Evolutionary conservation across 2,797 vertebrate species (phyloP).

Genomic region (Protonibea diacanthus): DNA sequence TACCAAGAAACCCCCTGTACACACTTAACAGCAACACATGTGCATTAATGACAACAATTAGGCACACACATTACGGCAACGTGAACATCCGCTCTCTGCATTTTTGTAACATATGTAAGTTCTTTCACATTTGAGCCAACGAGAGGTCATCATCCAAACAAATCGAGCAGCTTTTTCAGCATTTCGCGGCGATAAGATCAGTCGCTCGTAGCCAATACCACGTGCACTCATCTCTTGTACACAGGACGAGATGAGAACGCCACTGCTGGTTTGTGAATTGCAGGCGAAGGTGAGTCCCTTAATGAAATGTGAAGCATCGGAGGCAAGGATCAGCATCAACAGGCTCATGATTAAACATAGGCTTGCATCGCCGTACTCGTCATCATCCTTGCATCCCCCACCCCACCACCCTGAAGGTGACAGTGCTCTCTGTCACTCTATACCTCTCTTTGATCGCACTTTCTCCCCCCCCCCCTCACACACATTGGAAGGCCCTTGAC

Average conservation of each 20-base stretch:
- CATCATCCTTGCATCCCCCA: conserved; percentile 53
- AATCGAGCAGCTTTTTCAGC: conserved; percentile 55
- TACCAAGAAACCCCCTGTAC: neutral
- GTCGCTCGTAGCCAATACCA: conserved; percentile 27
- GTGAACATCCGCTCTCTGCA: conserved; percentile 6
- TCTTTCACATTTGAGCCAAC: conserved; percentile 16
- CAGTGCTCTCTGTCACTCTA: conserved; percentile 34
- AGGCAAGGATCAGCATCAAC: conserved; percentile 72
- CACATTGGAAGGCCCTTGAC: conserved; percentile 71
- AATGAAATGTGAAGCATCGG: conserved; percentile 62
- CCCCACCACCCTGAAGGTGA: conserved; percentile 63
- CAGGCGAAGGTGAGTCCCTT: conserved; percentile 60
- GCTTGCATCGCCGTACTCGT: conserved; percentile 62
- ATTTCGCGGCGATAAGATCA: conserved; percentile 59
- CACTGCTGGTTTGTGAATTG: conserved; percentile 40
- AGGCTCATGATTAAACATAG: conserved; percentile 82
- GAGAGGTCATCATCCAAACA: conserved; percentile 63
- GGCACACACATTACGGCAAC: neutral
- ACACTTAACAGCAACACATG: neutral
- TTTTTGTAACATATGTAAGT: conserved; percentile 34
- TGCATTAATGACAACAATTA: neutral
- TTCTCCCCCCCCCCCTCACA: conserved; percentile 49
- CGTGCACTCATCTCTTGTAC: conserved; percentile 18
- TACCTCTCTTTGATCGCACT: conserved; percentile 68
- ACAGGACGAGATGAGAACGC: conserved; percentile 13